phyloP scores from a whole-genome alignment of 2,888 invertebrate species.

The Nysson spinosus region DNA sequence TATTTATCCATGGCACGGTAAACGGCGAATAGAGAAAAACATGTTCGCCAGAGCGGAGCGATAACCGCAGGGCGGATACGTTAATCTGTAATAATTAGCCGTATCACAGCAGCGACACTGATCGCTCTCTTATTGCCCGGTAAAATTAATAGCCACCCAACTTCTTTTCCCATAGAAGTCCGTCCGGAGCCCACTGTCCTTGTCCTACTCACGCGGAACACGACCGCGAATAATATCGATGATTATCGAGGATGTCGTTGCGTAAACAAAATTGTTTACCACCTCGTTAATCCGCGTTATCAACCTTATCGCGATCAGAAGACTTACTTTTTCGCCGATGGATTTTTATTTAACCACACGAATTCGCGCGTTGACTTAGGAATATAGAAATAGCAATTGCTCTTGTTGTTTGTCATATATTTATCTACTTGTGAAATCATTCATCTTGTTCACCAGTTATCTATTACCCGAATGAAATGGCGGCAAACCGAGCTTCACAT shows the following conservation, averaged over 20 bases:
- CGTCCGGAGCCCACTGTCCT: constrained; percentile 28
- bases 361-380: no score
- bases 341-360: no score
- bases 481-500: neutral
- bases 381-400: no score
- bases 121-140: constrained; percentile 26
- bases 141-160: constrained; percentile 30
- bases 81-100: constrained; percentile 40
- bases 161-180: constrained; percentile 14
- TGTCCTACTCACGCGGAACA: constrained; percentile 20
- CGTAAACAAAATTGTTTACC: constrained; percentile 21
- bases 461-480: neutral
- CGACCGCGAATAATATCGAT: constrained; percentile 14
- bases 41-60: constrained; percentile 9
- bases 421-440: no score
- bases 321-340: no score
- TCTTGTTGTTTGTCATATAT: no score
- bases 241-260: constrained; percentile 21
- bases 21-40: constrained; percentile 14
- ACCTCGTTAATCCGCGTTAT: no score
- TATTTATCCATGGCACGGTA: constrained; percentile 9
- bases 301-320: constrained; percentile 1
- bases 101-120: constrained; percentile 15
- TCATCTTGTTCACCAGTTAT: no score
- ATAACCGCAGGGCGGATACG: constrained; percentile 28